These are phyloP conservation scores for Lucifuga dentata DNA, from an alignment of 2,113 vertebrate species.

Conservation along the genomic window DNA sequence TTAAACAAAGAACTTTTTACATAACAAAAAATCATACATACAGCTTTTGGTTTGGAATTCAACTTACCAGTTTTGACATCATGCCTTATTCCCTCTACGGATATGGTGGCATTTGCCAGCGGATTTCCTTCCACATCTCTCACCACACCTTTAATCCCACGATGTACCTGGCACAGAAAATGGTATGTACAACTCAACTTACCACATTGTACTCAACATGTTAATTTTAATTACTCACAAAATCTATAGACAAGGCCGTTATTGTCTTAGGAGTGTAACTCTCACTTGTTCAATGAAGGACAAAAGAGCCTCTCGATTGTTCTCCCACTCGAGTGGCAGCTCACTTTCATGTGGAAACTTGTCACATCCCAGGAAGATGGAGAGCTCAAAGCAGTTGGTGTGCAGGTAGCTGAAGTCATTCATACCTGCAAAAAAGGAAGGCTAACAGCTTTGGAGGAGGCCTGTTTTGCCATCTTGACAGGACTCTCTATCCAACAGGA, in stretches of 20 bases:
- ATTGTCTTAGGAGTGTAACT: not conserved
- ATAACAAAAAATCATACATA: too few species aligned
- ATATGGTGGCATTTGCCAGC: constrained; percentile 89
- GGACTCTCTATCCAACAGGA: too few species aligned
- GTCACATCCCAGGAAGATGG: constrained; percentile 94
- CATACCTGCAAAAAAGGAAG: constrained; percentile 83
- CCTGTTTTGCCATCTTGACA: too few species aligned
- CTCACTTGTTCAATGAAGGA: constrained; percentile 94
- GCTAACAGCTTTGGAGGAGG: too few species aligned
- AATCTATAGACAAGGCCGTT: too few species aligned
- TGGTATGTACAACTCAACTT: too few species aligned
- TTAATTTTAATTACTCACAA: too few species aligned
- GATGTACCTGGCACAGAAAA: constrained; percentile 87
- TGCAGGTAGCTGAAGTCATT: constrained; percentile 99
- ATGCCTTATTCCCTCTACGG: constrained; percentile 92
- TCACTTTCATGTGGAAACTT: constrained; percentile 96
- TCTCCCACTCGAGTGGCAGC: constrained; percentile 93
- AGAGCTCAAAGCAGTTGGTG: constrained; percentile 95
- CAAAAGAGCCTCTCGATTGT: constrained; percentile 92
- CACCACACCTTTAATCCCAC: constrained; percentile 93
- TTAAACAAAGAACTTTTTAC: too few species aligned
- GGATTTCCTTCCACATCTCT: constrained; percentile 90
- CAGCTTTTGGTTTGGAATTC: too few species aligned
- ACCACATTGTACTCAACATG: too few species aligned
- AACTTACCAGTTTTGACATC: constrained; percentile 89